phyloP scores from a whole-genome alignment of 1,140 invertebrate species.

The Hyphantria cunea region DNA sequence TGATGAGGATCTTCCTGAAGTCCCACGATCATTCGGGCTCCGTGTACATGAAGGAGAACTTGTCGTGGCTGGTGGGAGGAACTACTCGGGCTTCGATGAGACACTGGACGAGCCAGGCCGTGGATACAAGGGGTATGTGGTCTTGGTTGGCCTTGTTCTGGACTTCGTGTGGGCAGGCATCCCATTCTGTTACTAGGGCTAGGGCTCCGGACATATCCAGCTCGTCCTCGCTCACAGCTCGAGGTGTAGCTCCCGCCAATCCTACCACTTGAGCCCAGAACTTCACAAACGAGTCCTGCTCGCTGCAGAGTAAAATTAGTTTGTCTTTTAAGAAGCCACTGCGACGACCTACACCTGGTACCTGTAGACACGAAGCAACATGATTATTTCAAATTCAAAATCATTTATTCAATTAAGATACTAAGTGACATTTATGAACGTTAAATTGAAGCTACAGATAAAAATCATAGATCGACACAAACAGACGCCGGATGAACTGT shows the following conservation, averaged over 20 bases:
- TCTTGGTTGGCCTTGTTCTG: constrained; percentile 80
- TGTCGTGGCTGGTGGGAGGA: constrained; percentile 74
- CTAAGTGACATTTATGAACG: too few species aligned
- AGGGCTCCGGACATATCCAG: constrained; percentile 76
- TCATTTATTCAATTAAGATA: too few species aligned
- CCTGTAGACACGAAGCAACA: constrained; percentile 48
- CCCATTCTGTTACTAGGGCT: constrained; percentile 79
- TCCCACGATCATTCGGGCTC: constrained; percentile 80
- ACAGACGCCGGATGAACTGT: too few species aligned
- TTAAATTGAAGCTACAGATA: too few species aligned
- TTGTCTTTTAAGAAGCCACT: constrained; percentile 80
- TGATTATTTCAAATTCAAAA: too few species aligned
- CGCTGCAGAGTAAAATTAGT: constrained; percentile 77
- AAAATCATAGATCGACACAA: too few species aligned
- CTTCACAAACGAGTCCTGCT: constrained; percentile 75
- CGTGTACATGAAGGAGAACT: constrained; percentile 77
- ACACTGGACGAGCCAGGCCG: constrained; percentile 83
- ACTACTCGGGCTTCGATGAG: constrained; percentile 82
- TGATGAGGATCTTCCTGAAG: constrained; percentile 71
- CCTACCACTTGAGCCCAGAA: constrained; percentile 83
- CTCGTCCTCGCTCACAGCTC: constrained; percentile 74
- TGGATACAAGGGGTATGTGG: constrained; percentile 82
- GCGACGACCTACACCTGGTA: constrained; percentile 62
- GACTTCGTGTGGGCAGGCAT: constrained; percentile 82
- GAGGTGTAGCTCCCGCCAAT: constrained; percentile 82